Conservation (phyloP, 64 coral and sea anemone genomes). For the Pocillopora damicornis region DNA sequence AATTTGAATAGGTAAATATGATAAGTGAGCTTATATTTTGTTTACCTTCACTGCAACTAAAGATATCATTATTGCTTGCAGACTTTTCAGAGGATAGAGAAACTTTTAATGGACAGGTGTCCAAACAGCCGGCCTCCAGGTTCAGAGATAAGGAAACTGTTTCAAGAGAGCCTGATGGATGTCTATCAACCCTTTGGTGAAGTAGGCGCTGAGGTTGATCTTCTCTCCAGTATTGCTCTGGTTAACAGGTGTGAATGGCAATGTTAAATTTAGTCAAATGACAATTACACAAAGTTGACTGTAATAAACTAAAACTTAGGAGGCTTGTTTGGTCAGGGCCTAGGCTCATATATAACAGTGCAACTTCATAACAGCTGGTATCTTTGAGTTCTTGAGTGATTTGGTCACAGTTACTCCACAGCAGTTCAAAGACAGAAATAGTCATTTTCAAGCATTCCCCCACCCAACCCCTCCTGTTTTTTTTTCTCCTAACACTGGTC, state of each 20-base stretch:
- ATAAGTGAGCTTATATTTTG: too few species aligned
- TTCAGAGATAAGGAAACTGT: neutral
- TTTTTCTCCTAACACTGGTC: too few species aligned
- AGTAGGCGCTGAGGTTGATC: conserved; percentile 2
- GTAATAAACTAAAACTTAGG: too few species aligned
- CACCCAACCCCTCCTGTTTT: too few species aligned
- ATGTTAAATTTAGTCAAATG: neutral
- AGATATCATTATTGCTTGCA: neutral
- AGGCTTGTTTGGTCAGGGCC: too few species aligned
- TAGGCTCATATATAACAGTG: too few species aligned
- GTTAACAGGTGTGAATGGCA: conserved; percentile 35
- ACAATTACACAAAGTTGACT: neutral
- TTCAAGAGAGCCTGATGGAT: neutral
- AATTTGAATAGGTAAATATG: too few species aligned
- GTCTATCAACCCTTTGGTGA: neutral
- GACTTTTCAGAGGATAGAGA: conserved; percentile 28
- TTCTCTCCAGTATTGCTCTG: conserved; percentile 18
- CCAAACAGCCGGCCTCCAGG: neutral
- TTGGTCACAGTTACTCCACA: too few species aligned
- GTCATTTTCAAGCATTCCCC: too few species aligned
- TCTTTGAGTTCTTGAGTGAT: too few species aligned
- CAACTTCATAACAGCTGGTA: too few species aligned
- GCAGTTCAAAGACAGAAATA: too few species aligned
- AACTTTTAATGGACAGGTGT: conserved; percentile 1
- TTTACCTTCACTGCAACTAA: neutral